Percentiles rank a stretch among this genome's conserved stretches.
These are phyloP conservation scores for Geotrupes spiniger DNA, from an alignment of 2,888 invertebrate genomes.

Conservation along the genomic window DNA sequence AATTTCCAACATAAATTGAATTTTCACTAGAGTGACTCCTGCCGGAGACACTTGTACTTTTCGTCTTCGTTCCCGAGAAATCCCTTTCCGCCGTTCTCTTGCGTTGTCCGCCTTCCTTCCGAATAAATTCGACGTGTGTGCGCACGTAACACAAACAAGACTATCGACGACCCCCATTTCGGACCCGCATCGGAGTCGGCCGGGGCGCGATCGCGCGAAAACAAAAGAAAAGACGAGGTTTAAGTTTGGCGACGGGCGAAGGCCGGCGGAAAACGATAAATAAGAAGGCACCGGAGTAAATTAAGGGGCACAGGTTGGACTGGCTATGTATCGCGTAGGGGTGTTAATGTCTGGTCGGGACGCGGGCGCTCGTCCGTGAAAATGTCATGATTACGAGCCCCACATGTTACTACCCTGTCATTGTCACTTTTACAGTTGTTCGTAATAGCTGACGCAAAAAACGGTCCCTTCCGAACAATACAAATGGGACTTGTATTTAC, in stretches of 20 bases:
- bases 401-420: constrained; percentile 27
- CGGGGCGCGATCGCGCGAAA: no score
- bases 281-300: constrained; percentile 1
- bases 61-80: constrained; percentile 4
- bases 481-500: no score
- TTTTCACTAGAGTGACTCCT: constrained; percentile 46
- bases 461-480: not conserved
- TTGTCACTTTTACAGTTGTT: constrained; percentile 16
- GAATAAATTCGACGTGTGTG: not conserved
- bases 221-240: no score
- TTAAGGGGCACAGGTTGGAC: not conserved
- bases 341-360: constrained; percentile 34
- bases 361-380: constrained; percentile 32
- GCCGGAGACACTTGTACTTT: constrained; percentile 16
- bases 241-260: no score
- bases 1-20: constrained; percentile 50
- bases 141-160: no score
- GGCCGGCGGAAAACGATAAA: not conserved
- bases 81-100: not conserved
- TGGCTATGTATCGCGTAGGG: constrained; percentile 12
- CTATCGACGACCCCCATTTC: no score
- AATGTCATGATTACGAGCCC: constrained; percentile 32
- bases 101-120: not conserved
- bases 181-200: no score
- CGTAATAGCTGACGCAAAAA: not conserved